Conservation (phyloP, 1,140 invertebrate genomes). For the Rhizoglyphus robini region DNA sequence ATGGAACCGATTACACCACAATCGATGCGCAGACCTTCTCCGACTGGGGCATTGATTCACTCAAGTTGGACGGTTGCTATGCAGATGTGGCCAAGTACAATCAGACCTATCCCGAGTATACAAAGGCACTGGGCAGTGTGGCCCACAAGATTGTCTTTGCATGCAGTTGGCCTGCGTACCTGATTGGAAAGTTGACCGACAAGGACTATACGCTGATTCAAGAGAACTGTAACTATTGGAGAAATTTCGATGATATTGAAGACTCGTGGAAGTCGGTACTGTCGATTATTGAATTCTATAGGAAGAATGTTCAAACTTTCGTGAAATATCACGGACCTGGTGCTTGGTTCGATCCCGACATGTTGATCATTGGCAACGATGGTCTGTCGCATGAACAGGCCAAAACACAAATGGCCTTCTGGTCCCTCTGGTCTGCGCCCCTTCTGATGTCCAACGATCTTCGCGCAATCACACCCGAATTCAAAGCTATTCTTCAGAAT, state of each 20-base stretch:
- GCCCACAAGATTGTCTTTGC: conserved; percentile 35
- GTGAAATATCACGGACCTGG: conserved; percentile 33
- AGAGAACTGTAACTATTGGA: conserved; percentile 45
- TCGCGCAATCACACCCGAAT: conserved; percentile 68
- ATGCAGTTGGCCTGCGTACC: conserved; percentile 37
- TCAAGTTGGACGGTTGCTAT: conserved; percentile 48
- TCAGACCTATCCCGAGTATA: conserved; percentile 34
- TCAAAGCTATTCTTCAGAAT: conserved; percentile 85
- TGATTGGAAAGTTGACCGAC: conserved; percentile 35
- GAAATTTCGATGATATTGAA: conserved; percentile 45
- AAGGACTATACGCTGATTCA: conserved; percentile 36
- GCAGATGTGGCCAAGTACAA: conserved; percentile 32
- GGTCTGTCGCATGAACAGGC: conserved; percentile 88
- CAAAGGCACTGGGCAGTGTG: conserved; percentile 31
- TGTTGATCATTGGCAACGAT: conserved; percentile 51
- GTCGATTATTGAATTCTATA: conserved; percentile 42
- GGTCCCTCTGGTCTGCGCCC: conserved; percentile 90
- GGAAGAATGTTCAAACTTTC: conserved; percentile 34
- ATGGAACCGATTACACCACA: conserved; percentile 36
- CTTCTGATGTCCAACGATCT: conserved; percentile 93
- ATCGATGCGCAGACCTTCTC: conserved; percentile 46
- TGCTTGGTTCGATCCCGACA: conserved; percentile 43
- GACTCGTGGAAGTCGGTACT: conserved; percentile 41
- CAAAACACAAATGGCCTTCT: conserved; percentile 92
- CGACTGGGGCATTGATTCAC: conserved; percentile 45